Percentiles rank a stretch among this genome's conserved stretches.
Evolutionary conservation across 1,140 invertebrate genomes (phyloP).

Genomic region (Solen grandis): DNA sequence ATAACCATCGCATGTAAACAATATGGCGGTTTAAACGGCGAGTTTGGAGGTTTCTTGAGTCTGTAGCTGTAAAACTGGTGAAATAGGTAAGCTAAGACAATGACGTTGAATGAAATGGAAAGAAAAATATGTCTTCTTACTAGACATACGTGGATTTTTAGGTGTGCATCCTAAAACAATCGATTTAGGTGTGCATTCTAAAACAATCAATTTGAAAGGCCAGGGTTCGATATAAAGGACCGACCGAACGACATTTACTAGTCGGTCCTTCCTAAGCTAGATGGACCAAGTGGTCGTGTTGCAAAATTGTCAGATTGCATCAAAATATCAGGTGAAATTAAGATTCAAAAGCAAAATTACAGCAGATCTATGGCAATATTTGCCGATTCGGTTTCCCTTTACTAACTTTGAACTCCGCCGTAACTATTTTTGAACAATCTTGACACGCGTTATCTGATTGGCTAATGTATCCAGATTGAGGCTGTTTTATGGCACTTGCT

Average conservation of each 20-base stretch:
- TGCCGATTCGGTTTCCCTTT: background rate
- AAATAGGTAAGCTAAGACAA: too few relatives aligned
- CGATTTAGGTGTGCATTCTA: too few relatives aligned
- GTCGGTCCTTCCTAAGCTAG: background rate
- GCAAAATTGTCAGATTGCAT: background rate
- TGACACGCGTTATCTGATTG: background rate
- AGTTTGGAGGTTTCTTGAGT: too few relatives aligned
- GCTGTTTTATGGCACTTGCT: background rate
- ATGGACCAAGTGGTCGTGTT: background rate
- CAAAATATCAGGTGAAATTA: background rate
- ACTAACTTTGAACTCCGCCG: background rate
- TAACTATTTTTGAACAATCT: background rate
- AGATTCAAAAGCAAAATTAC: background rate
- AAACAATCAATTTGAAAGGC: too few relatives aligned
- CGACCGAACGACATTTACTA: background rate
- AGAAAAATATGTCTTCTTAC: too few relatives aligned
- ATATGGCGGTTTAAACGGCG: too few relatives aligned
- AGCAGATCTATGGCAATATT: background rate
- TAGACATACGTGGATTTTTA: too few relatives aligned
- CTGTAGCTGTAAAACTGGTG: too few relatives aligned
- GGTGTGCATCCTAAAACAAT: too few relatives aligned
- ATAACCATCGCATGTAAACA: too few relatives aligned
- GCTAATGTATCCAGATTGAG: background rate
- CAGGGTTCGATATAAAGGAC: background rate
- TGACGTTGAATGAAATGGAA: too few relatives aligned